These are phyloP conservation scores for Campoletis raptor DNA, from an alignment of 2,888 invertebrate genomes.

Conservation along the genomic window DNA sequence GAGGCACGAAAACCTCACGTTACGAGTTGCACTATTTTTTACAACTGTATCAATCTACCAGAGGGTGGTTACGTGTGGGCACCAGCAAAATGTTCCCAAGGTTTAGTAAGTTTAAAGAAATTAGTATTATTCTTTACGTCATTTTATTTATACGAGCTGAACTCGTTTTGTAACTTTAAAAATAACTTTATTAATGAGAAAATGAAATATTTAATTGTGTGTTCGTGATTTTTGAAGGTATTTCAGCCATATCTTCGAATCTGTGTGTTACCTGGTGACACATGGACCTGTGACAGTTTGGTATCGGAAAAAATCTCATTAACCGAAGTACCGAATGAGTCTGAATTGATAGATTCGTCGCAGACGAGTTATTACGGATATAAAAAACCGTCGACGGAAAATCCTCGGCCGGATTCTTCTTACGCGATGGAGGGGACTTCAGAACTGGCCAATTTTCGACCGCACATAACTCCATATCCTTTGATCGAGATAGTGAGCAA, in stretches of 20 bases:
- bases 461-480: slow-evolving; percentile 73
- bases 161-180: neutral
- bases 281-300: slow-evolving; percentile 76
- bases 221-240: slow-evolving; percentile 71
- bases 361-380: slow-evolving; percentile 73
- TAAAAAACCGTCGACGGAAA: slow-evolving; percentile 62
- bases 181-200: neutral
- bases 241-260: slow-evolving; percentile 80
- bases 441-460: slow-evolving; percentile 55
- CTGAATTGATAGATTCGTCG: slow-evolving; percentile 71
- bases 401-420: slow-evolving; percentile 63
- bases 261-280: slow-evolving; percentile 79
- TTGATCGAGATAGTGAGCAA: slow-evolving; percentile 70
- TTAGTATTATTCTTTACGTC: neutral
- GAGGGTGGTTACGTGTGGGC: slow-evolving; percentile 80
- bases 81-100: slow-evolving; percentile 79
- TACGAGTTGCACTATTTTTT: slow-evolving; percentile 80
- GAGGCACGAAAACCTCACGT: slow-evolving; percentile 79
- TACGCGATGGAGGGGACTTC: slow-evolving; percentile 66
- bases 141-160: neutral
- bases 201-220: neutral
- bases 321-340: slow-evolving; percentile 52
- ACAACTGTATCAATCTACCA: slow-evolving; percentile 80
- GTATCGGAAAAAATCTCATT: slow-evolving; percentile 55
- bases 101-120: slow-evolving; percentile 76